Evolutionary conservation across 2,888 invertebrate genomes (phyloP).

Genomic region (Acleris holmiana): DNA sequence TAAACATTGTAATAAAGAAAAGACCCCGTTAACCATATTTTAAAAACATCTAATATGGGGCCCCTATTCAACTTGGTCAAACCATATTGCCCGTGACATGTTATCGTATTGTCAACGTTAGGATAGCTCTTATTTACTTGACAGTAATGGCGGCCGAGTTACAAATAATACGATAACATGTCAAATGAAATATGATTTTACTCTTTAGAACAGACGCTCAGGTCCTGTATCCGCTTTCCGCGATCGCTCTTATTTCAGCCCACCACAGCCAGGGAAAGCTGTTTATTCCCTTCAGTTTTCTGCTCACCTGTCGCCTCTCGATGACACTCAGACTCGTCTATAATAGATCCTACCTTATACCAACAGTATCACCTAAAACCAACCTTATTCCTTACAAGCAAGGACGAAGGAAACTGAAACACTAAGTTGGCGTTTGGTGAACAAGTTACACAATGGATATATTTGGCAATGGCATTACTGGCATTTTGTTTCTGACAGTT

Average conservation of each 20-base stretch:
- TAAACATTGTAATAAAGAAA: too few species aligned
- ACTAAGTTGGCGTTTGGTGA: constrained; percentile 1
- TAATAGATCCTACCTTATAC: not conserved
- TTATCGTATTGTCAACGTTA: too few species aligned
- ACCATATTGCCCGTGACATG: too few species aligned
- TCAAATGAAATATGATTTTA: too few species aligned
- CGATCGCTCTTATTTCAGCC: not conserved
- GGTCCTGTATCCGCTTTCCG: not conserved
- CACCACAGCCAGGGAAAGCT: not conserved
- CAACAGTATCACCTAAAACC: not conserved
- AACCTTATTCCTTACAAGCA: not conserved
- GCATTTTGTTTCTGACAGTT: constrained; percentile 18
- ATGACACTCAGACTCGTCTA: constrained; percentile 11
- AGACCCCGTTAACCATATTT: too few species aligned
- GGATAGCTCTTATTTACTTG: too few species aligned
- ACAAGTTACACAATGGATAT: not conserved
- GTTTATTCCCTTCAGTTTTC: constrained; percentile 10
- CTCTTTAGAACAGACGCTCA: too few species aligned
- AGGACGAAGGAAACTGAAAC: not conserved
- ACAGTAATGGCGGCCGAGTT: too few species aligned
- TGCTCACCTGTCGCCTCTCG: constrained; percentile 10
- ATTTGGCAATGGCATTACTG: constrained; percentile 18
- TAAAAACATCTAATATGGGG: too few species aligned
- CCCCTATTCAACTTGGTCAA: too few species aligned
- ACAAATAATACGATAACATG: too few species aligned